A percentile compares a stretch with the other conserved stretches of the same genome.
phyloP scores from a whole-genome alignment of 2,113 vertebrate species.

The Lepisosteus oculatus region DNA sequence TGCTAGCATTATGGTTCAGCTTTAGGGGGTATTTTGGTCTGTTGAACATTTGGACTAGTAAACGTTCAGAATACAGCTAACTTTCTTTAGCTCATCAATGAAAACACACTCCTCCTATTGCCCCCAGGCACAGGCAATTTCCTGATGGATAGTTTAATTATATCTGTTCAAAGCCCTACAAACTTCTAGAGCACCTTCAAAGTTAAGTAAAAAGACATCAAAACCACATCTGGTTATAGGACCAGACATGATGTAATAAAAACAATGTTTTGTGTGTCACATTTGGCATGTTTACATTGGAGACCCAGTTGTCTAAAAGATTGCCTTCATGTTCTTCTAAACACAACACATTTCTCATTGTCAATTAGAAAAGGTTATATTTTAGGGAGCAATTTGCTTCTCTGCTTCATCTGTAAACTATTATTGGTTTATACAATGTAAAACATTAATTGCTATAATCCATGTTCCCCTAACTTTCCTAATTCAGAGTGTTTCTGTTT shows the following conservation, averaged over 20 bases:
- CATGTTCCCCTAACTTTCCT: no score
- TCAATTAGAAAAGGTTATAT: not conserved
- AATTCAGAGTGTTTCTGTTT: no score
- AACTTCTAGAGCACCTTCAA: constrained; percentile 24
- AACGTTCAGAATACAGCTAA: not conserved
- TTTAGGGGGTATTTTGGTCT: no score
- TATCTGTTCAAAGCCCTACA: constrained; percentile 17
- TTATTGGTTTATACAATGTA: no score
- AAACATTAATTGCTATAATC: no score
- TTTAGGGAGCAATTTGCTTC: not conserved
- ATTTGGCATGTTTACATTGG: not conserved
- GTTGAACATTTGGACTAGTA: no score
- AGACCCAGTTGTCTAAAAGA: not conserved
- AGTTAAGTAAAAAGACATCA: constrained; percentile 26
- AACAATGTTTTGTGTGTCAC: constrained; percentile 6
- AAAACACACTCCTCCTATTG: not conserved
- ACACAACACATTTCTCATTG: not conserved
- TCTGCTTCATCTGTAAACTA: not conserved
- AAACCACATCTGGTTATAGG: constrained; percentile 16
- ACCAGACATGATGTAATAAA: constrained; percentile 38
- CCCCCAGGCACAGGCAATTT: constrained; percentile 3
- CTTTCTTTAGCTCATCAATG: not conserved
- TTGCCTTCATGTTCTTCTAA: not conserved
- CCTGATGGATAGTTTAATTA: constrained; percentile 31
- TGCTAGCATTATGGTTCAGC: no score